Evolutionary conservation across 2,888 invertebrate species (phyloP), one percentile per base, ranked within the genome.

Genomic region (Prosopocoilus inquinatus): DNA sequence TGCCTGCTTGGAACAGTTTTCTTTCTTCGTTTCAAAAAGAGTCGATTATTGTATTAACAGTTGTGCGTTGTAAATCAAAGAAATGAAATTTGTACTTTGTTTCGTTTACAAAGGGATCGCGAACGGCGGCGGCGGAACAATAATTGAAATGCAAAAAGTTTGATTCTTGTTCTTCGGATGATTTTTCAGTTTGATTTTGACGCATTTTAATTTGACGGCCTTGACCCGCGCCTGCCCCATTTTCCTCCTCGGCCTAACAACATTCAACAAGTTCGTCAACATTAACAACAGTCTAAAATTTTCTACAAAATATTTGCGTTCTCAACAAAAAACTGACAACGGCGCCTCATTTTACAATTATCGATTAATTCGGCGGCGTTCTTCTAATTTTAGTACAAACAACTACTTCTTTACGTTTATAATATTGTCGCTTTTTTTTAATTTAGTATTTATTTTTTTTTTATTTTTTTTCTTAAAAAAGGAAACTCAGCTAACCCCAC

Each of bases 111-210:
- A 28, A 28, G 4, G 20, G 7, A n/a, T n/a, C n/a, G n/a, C n/a
- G n/a, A n/a, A n/a, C n/a, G n/a, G n/a, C n/a, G n/a, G n/a, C n/a
- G n/a, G n/a, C n/a, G 20, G 20, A 28, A 2, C 20, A 4, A 3
- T 28, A 4, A 3, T 28, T 3, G 20, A 28, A 51, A 20, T 11
- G 2, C 28, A 39, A 9, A 20, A 35, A 47, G 15, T 48, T 47
- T 39, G 16, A 38, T 50, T 48, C 39, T 43, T 38, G 48, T 36
- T 36, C 9, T 16, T 45, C 36, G 35, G 5, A 16, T 46, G 47
- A 48, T 46, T 50, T 58, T 64, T 63, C 47, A 58, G 60, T 60
- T 65, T 65, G 50, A 65, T 60, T 58, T 61, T 64, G 43, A 59
- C 62, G 41, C 61, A 61, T 59, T 62, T 64, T 34, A 55, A 57